Evolutionary conservation across 64 coral and sea anemone species (phyloP).

Genomic region (Pocillopora damicornis): DNA sequence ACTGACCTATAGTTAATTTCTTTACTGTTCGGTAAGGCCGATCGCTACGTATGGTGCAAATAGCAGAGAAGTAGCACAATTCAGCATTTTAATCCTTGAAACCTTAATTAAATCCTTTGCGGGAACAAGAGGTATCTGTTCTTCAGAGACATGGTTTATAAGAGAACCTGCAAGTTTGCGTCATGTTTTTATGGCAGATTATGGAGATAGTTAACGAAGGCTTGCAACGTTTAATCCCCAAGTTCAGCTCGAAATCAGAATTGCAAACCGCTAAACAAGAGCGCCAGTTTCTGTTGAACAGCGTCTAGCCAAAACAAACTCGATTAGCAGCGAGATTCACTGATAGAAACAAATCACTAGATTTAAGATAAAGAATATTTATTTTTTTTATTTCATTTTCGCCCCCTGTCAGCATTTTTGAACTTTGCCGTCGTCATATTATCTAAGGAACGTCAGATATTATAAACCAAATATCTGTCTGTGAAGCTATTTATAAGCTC

Average conservation of each 20-base stretch:
- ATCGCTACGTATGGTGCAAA: background rate
- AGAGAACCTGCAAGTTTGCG: background rate
- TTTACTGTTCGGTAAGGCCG: too few relatives aligned
- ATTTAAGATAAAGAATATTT: too few relatives aligned
- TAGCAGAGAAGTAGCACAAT: background rate
- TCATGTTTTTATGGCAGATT: background rate
- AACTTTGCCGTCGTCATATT: too few relatives aligned
- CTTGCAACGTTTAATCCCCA: background rate
- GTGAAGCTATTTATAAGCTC: too few relatives aligned
- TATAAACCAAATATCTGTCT: too few relatives aligned
- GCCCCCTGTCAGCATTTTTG: too few relatives aligned
- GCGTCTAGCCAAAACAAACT: background rate
- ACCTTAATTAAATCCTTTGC: too few relatives aligned
- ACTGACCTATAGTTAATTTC: background rate
- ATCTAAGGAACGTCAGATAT: too few relatives aligned
- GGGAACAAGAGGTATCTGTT: too few relatives aligned
- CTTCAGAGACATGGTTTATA: background rate
- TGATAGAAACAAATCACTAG: too few relatives aligned
- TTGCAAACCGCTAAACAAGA: background rate
- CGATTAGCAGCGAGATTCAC: too few relatives aligned
- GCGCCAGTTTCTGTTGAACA: background rate
- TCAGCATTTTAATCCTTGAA: background rate
- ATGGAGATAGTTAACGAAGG: background rate
- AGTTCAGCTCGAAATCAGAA: background rate
- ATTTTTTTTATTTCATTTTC: too few relatives aligned